These are phyloP conservation scores for Ceyx cyanopectus DNA, from an alignment of 2,113 vertebrate species.

Conservation along the genomic window DNA sequence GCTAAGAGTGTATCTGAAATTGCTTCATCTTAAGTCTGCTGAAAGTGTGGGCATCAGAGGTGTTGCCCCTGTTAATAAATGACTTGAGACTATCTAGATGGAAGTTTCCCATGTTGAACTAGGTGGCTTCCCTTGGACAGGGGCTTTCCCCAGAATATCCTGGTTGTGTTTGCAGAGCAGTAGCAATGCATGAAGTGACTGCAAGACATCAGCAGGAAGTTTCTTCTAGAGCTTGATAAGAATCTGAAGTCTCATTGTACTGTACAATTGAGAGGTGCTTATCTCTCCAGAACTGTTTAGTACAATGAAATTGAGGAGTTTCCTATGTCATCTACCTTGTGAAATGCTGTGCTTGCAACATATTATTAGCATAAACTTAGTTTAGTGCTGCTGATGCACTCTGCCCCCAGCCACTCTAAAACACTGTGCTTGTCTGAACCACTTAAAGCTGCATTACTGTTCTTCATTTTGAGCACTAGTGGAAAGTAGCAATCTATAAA, in stretches of 20 bases:
- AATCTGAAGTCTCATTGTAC: neutral
- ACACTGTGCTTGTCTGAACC: neutral
- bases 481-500: slow-evolving; percentile 14
- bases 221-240: neutral
- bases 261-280: neutral
- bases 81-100: neutral
- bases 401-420: neutral
- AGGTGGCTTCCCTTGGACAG: neutral
- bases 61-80: neutral
- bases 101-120: neutral
- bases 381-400: neutral
- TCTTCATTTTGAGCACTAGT: neutral
- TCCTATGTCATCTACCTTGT: neutral
- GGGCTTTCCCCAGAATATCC: neutral
- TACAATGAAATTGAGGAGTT: neutral
- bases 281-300: neutral
- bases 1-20: neutral
- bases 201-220: neutral
- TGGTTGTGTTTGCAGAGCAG: neutral
- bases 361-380: neutral
- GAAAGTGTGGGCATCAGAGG: neutral
- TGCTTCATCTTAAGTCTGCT: neutral
- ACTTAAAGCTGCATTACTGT: neutral
- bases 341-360: neutral
- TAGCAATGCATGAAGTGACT: neutral